Conservation (phyloP, 1,140 invertebrate genomes). For the Calephelis virginiensis region DNA sequence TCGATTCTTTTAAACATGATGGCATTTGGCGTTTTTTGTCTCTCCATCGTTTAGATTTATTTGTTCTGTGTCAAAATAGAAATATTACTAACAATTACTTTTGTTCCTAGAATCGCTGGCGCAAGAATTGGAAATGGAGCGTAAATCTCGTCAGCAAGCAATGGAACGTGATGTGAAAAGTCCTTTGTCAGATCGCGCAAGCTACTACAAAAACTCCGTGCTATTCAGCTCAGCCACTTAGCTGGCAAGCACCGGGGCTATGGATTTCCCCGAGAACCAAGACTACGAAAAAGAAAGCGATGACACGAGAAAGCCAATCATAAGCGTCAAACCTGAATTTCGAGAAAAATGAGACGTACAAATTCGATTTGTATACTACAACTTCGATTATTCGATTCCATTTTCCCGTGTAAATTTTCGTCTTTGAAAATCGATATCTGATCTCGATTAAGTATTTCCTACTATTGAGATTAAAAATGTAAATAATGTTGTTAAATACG, state of each 20-base stretch:
- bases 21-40: no score
- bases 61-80: no score
- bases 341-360: constrained; percentile 57
- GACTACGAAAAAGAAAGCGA: constrained; percentile 52
- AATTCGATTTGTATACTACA: constrained; percentile 6
- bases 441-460: constrained; percentile 64
- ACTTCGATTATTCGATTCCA: constrained; percentile 13
- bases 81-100: constrained; percentile 16
- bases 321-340: constrained; percentile 78
- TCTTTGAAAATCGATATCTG: constrained; percentile 32
- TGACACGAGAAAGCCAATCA: constrained; percentile 72
- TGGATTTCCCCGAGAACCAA: constrained; percentile 51
- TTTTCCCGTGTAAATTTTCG: constrained; percentile 38
- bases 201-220: constrained; percentile 92
- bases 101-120: constrained; percentile 86
- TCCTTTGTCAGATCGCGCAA: constrained; percentile 87
- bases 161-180: constrained; percentile 90
- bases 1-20: no score
- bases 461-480: constrained; percentile 69
- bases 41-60: no score
- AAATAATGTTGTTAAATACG: constrained; percentile 70
- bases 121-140: constrained; percentile 91
- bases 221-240: constrained; percentile 91
- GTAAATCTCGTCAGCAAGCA: constrained; percentile 88
- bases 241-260: constrained; percentile 76